phyloP scores from a whole-genome alignment of 2,113 vertebrate species.

The Raphicerus campestris region DNA sequence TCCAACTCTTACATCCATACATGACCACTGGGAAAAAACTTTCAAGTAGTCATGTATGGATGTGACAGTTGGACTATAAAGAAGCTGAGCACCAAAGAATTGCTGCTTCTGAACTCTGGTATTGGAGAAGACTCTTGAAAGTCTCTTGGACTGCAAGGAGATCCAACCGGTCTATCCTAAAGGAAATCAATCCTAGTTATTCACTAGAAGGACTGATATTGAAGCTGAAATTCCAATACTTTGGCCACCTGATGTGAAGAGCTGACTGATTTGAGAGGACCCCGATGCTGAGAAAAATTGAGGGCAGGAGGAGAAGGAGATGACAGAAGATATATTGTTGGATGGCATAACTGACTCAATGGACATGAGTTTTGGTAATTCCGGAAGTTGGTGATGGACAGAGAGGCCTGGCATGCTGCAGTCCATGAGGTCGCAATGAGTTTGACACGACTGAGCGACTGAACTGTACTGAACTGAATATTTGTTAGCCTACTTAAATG shows the following conservation, averaged over 20 bases:
- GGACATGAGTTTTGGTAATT: neutral
- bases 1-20: too few species aligned
- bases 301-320: neutral
- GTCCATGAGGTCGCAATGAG: neutral
- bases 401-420: neutral
- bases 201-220: neutral
- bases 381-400: neutral
- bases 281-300: neutral
- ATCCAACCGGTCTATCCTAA: neutral
- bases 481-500: neutral
- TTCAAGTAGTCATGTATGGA: neutral
- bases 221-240: neutral
- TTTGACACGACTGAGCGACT: neutral
- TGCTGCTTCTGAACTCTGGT: neutral
- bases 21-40: neutral
- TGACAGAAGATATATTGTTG: neutral
- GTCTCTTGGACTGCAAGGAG: neutral
- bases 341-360: neutral
- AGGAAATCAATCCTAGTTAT: neutral
- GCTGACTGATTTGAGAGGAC: neutral
- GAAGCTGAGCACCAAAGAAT: neutral
- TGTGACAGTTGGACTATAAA: neutral
- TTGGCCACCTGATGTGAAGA: neutral
- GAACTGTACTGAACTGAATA: neutral
- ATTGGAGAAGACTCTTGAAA: neutral